A percentile compares a stretch with the other conserved stretches of the same genome.
These are phyloP conservation scores for Sebastes iracundus DNA, from an alignment of 2,797 vertebrate species.

Conservation along the genomic window DNA sequence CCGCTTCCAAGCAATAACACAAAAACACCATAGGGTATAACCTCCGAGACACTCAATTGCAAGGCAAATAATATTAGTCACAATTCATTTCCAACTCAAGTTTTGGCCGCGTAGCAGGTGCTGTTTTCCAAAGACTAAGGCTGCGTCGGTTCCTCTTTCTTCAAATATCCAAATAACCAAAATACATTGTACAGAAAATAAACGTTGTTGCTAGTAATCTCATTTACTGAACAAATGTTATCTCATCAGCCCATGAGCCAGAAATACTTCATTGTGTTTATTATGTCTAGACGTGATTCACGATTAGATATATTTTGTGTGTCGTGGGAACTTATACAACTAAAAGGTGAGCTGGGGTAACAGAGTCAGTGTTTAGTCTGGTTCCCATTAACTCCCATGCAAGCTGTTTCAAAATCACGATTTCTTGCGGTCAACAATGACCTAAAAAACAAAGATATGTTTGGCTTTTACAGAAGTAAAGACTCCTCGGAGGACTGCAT, in stretches of 20 bases:
- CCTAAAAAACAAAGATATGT: background rate
- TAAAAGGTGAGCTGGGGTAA: slow-evolving; percentile 25
- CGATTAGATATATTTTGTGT: background rate
- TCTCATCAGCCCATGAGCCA: background rate
- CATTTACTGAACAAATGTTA: slow-evolving; percentile 12
- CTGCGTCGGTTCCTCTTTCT: background rate
- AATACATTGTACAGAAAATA: background rate
- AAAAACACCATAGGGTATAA: slow-evolving; percentile 22
- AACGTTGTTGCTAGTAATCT: background rate
- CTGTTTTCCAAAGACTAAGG: background rate
- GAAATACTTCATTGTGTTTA: slow-evolving; percentile 3
- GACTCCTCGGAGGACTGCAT: background rate
- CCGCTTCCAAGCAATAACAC: slow-evolving; percentile 27
- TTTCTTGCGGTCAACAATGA: background rate
- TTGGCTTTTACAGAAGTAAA: background rate
- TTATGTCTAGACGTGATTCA: slow-evolving; percentile 11
- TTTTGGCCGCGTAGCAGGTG: background rate
- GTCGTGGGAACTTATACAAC: background rate
- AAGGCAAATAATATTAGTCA: slow-evolving; percentile 29
- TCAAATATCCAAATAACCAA: background rate
- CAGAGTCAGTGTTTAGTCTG: slow-evolving; percentile 36
- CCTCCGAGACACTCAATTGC: slow-evolving; percentile 2
- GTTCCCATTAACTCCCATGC: background rate
- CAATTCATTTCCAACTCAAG: slow-evolving; percentile 13
- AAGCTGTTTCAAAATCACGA: background rate